A percentile compares a stretch with the other conserved stretches of the same genome.
These are phyloP conservation scores for Ficedula albicollis DNA, from an alignment of 2,797 vertebrate species.

Conservation along the genomic window DNA sequence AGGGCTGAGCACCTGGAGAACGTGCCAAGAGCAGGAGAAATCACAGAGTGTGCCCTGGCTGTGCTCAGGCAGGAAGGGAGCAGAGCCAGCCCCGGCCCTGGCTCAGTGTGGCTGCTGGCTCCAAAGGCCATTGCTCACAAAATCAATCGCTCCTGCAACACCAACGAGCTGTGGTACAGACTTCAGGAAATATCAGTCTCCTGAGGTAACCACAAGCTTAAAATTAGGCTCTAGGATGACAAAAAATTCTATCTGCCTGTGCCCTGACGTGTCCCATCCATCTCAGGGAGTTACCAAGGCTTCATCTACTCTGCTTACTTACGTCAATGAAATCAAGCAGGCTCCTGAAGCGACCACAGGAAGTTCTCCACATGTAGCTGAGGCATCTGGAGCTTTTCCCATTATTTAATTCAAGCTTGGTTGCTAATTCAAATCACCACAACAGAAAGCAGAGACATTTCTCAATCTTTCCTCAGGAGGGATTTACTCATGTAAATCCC, in stretches of 20 bases:
- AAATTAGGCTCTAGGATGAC: slow-evolving; percentile 52
- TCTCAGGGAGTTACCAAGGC: slow-evolving; percentile 10
- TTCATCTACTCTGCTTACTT: neutral
- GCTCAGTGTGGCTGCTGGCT: slow-evolving; percentile 59
- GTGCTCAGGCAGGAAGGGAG: slow-evolving; percentile 31
- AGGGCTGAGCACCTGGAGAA: slow-evolving; percentile 42
- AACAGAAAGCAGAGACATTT: slow-evolving; percentile 51
- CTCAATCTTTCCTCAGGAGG: slow-evolving; percentile 36
- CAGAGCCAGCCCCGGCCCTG: slow-evolving; percentile 42
- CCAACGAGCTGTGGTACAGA: slow-evolving; percentile 48
- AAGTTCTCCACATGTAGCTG: slow-evolving; percentile 23
- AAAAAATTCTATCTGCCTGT: slow-evolving; percentile 26
- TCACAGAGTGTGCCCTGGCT: slow-evolving; percentile 36
- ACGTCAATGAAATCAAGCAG: slow-evolving; percentile 36
- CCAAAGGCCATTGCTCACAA: slow-evolving; percentile 46
- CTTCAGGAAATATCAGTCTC: slow-evolving; percentile 68
- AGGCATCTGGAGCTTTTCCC: slow-evolving; percentile 56
- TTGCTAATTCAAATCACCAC: slow-evolving; percentile 52
- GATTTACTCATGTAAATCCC: slow-evolving; percentile 34
- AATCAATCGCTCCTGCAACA: slow-evolving; percentile 50
- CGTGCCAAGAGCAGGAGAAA: slow-evolving; percentile 2
- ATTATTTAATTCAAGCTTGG: slow-evolving; percentile 12
- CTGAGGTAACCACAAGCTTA: slow-evolving; percentile 65
- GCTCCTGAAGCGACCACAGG: slow-evolving; percentile 28
- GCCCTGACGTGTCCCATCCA: slow-evolving; percentile 1